Evolutionary conservation across 2,888 invertebrate genomes (phyloP).

Genomic region (Lumbricus terrestris): DNA sequence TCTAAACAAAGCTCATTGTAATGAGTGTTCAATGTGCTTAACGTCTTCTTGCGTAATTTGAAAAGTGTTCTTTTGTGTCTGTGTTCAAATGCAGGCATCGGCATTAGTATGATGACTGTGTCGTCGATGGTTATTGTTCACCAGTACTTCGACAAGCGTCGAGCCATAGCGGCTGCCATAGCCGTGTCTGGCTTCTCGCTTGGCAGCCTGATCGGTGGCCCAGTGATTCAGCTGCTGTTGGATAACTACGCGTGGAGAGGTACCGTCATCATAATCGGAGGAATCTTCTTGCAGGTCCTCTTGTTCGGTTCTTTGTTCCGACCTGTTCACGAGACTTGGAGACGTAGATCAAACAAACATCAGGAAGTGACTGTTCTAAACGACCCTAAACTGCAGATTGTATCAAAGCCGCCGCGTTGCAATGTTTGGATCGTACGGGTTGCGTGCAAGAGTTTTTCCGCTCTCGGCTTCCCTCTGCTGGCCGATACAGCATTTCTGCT

Average conservation of each 20-base stretch:
- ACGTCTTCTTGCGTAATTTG: background rate
- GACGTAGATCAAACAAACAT: background rate
- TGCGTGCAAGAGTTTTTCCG: background rate
- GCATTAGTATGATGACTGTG: constrained; percentile 29
- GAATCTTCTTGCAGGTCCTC: constrained; percentile 28
- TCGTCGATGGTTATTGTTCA: constrained; percentile 33
- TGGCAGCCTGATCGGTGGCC: constrained; percentile 29
- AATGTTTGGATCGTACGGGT: background rate
- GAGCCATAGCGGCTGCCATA: constrained; percentile 34
- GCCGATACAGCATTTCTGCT: constrained; percentile 28
- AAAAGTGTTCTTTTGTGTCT: background rate
- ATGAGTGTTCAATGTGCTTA: no score
- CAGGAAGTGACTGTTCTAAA: background rate
- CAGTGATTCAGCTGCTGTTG: constrained; percentile 20
- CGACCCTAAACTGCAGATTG: background rate
- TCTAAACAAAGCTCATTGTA: no score
- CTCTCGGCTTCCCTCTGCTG: constrained; percentile 31
- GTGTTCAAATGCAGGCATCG: constrained; percentile 24
- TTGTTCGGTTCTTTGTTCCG: constrained; percentile 18
- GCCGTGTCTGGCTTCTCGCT: constrained; percentile 33
- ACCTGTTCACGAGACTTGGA: background rate
- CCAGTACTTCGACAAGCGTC: constrained; percentile 34
- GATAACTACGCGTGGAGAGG: constrained; percentile 35
- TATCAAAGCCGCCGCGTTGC: background rate
- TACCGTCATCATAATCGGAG: constrained; percentile 31